Evolutionary conservation across 2,888 invertebrate species (phyloP).

Genomic region (Branchipolynoe longqiensis): DNA sequence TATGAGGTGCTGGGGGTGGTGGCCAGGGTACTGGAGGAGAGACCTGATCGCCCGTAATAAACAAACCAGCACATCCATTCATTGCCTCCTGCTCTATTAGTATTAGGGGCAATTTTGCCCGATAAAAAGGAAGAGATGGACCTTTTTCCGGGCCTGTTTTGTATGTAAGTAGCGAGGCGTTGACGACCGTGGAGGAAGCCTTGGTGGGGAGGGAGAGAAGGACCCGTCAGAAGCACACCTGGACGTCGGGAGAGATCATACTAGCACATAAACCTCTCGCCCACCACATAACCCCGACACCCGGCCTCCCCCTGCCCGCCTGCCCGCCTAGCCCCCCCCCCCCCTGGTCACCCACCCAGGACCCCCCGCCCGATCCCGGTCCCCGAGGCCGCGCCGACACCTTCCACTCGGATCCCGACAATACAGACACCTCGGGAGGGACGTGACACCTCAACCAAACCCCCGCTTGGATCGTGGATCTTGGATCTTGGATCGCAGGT

Average conservation of each 20-base stretch:
- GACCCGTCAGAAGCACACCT: neutral
- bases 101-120: slow-evolving; percentile 54
- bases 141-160: slow-evolving; percentile 47
- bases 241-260: too few species aligned
- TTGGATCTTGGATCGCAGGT: too few species aligned
- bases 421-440: too few species aligned
- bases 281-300: too few species aligned
- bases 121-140: slow-evolving; percentile 32
- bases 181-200: slow-evolving; percentile 12
- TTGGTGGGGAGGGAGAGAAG: neutral
- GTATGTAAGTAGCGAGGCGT: slow-evolving; percentile 47
- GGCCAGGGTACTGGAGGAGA: neutral
- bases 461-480: too few species aligned
- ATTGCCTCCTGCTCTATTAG: slow-evolving; percentile 48
- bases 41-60: slow-evolving; percentile 55
- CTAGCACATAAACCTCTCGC: too few species aligned
- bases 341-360: neutral
- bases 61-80: slow-evolving; percentile 43
- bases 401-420: too few species aligned
- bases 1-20: slow-evolving; percentile 9
- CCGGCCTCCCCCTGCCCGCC: neutral
- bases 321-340: neutral
- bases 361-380: neutral
- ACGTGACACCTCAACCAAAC: too few species aligned
- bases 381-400: too few species aligned